Conservation (phyloP, 2,113 vertebrate species). For the Pan paniscus region DNA sequence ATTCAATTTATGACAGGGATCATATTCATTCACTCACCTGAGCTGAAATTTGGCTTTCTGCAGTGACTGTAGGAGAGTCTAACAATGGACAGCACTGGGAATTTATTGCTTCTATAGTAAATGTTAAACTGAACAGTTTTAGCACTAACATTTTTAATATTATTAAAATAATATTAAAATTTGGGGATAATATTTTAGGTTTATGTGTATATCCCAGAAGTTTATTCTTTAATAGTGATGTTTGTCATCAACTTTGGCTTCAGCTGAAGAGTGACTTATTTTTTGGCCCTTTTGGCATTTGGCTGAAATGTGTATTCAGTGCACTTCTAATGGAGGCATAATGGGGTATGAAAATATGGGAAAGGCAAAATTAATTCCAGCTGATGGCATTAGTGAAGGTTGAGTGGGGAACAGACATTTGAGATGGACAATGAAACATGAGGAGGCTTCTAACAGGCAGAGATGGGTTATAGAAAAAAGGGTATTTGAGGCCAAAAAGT, state of each 20-base stretch:
- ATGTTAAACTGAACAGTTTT: not conserved
- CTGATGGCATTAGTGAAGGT: not conserved
- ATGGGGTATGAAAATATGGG: not conserved
- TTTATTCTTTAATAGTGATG: constrained; percentile 21
- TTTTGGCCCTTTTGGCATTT: constrained; percentile 20
- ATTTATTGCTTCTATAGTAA: not conserved
- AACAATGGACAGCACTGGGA: not conserved
- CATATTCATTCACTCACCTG: not conserved
- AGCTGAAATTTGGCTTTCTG: not conserved
- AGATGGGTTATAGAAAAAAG: not conserved
- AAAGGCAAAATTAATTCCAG: constrained; percentile 9
- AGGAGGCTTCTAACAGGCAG: not conserved
- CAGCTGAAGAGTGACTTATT: not conserved
- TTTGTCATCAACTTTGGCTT: constrained; percentile 8
- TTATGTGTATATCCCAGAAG: not conserved
- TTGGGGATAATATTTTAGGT: not conserved
- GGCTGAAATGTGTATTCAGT: not conserved
- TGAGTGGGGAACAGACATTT: not conserved
- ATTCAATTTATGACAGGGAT: not conserved
- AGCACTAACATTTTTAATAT: not conserved
- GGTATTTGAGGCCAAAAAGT: not conserved
- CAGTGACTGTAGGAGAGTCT: not conserved
- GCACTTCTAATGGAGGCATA: not conserved
- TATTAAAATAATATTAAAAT: not conserved
- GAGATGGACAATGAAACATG: not conserved